These are phyloP conservation scores for Drosophila sordidapex DNA, from an alignment of 2,888 invertebrate species.

Conservation along the genomic window DNA sequence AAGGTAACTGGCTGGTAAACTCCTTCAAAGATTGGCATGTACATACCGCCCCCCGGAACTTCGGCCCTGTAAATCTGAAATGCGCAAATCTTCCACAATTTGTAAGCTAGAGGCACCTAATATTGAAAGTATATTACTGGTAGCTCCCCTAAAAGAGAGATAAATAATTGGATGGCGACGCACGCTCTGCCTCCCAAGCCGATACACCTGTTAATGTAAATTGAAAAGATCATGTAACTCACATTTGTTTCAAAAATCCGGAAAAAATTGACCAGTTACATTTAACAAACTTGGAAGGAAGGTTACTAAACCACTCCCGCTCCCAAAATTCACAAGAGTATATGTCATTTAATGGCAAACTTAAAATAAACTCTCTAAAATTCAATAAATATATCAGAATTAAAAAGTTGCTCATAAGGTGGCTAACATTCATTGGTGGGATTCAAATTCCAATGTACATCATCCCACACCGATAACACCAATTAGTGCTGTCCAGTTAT, in stretches of 20 bases:
- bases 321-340: too few relatives aligned
- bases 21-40: neutral
- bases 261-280: too few relatives aligned
- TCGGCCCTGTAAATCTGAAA: too few relatives aligned
- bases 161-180: neutral
- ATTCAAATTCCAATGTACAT: neutral
- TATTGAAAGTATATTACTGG: neutral
- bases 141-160: neutral
- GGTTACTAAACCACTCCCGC: too few relatives aligned
- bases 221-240: neutral
- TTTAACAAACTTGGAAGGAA: too few relatives aligned
- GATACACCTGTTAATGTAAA: neutral
- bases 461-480: neutral
- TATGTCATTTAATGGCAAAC: too few relatives aligned
- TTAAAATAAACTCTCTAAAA: neutral
- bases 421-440: neutral
- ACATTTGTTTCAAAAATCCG: too few relatives aligned
- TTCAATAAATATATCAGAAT: neutral
- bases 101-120: neutral
- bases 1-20: too few relatives aligned
- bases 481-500: neutral
- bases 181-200: neutral
- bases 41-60: too few relatives aligned
- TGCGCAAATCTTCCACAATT: neutral
- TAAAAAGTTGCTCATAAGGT: neutral